Base-by-base conservation (phyloP, 2,113 vertebrate species). In the Tricholaema leucomelas region DNA sequence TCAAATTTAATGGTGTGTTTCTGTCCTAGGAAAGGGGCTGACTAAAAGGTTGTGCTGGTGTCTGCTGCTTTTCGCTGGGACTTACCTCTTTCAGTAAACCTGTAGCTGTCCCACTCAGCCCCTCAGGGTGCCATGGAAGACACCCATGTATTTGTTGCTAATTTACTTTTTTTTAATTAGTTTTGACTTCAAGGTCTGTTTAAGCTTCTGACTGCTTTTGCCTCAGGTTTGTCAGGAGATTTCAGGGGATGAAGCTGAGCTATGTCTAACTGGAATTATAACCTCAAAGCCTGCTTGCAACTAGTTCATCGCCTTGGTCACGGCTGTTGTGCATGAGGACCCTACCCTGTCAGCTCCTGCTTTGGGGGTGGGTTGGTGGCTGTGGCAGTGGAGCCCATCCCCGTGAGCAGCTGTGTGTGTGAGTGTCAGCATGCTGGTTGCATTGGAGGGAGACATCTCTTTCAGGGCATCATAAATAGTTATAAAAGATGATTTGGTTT, bases 241-340 rank as follows among this genome's bases (percentile, higher is more conserved):
- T 65, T 65, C 82, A 86, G 96, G 95, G 93, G 92, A 90, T 92
- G 92, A 36, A 9, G 58, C 71, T 30, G 8, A 69, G 20, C 66
- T 16, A 44, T 17, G 81, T 70, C 58, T 61, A 4, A 61, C 2
- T 8, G 18, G 31, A 66, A 46, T 8, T 8, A 4, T 4, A 3
- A 6, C 1, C 0, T 20, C 8, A 13, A 64, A 81, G 61, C 72
- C 75, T 6, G 76, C 85, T 55, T 35, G 81, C 71, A 23, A 2
- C 12, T 0, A 59, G 2, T 40, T 78, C 30, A 0, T 35, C 23
- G 3, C 1, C 11, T 4, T 36, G 16, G 73, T 18, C 44, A 1
- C 69, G 3, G 10, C 71, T 2, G 52, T 44, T 59, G 50, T 87
- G 87, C 92, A n/a, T 74, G 84, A n/a, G 19, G 94, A 83, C 69